phyloP scores from a whole-genome alignment of 2,113 vertebrate genomes.

The Tachycineta bicolor region DNA sequence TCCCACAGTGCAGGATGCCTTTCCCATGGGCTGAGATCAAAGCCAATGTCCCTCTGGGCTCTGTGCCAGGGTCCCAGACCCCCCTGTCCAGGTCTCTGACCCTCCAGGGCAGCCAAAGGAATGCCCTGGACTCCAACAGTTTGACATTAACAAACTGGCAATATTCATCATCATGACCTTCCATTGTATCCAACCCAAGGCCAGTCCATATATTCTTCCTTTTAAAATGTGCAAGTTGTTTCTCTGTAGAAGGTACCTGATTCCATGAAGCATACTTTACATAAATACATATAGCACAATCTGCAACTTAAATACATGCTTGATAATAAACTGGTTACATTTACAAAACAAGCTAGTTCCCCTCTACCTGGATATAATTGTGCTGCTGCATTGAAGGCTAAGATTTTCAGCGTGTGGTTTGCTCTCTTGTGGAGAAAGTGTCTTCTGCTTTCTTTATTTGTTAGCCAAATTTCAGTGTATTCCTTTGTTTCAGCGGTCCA shows the following conservation, averaged over 20 bases:
- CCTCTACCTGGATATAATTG: constrained; percentile 74
- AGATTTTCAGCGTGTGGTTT: background rate
- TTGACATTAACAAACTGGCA: background rate
- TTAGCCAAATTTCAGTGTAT: constrained; percentile 49
- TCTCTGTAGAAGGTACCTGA: background rate
- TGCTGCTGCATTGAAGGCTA: constrained; percentile 54
- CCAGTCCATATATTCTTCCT: background rate
- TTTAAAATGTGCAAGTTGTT: background rate
- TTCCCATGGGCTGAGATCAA: too few relatives aligned
- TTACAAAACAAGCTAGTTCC: background rate
- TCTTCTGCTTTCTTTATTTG: constrained; percentile 28
- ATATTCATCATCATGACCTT: background rate
- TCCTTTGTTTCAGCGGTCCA: constrained; percentile 55
- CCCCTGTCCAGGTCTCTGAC: too few relatives aligned
- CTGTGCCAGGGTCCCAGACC: too few relatives aligned
- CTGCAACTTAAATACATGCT: background rate
- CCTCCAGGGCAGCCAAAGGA: too few relatives aligned
- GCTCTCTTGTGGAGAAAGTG: background rate
- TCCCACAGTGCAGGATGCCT: too few relatives aligned
- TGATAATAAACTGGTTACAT: background rate
- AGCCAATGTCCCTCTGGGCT: too few relatives aligned
- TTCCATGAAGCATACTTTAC: background rate
- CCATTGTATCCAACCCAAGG: background rate
- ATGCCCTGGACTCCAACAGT: too few relatives aligned
- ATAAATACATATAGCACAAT: background rate